Evolutionary conservation across 2,797 vertebrate genomes (phyloP).

Genomic region (Philypnodon macrostomus): DNA sequence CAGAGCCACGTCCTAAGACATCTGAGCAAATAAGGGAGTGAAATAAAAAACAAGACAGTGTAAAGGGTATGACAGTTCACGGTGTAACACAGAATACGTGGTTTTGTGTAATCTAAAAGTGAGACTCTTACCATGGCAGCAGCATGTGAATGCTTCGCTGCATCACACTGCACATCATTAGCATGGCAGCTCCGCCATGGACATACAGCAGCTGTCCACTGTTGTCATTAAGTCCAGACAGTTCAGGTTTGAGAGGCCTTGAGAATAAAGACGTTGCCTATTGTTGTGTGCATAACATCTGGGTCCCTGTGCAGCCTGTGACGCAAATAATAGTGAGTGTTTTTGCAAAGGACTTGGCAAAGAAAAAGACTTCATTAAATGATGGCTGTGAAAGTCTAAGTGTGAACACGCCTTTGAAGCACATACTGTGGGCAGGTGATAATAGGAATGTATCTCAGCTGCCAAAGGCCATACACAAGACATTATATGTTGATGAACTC

Average conservation of each 20-base stretch:
- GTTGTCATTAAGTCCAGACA: constrained; percentile 15
- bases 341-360: constrained; percentile 33
- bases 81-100: constrained; percentile 34
- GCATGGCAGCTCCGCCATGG: constrained; percentile 24
- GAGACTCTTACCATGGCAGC: constrained; percentile 47
- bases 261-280: constrained; percentile 9
- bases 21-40: constrained; percentile 43
- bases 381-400: constrained; percentile 33
- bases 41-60: constrained; percentile 28
- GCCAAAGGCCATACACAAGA: constrained; percentile 33
- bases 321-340: constrained; percentile 37
- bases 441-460: constrained; percentile 45
- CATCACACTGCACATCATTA: constrained; percentile 61
- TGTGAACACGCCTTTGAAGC: constrained; percentile 40
- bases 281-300: constrained; percentile 36
- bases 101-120: constrained; percentile 54
- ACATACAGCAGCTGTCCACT: constrained; percentile 43
- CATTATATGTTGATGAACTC: constrained; percentile 8
- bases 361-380: constrained; percentile 27
- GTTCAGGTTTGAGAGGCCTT: constrained; percentile 8
- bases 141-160: constrained; percentile 47
- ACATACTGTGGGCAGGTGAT: constrained; percentile 46
- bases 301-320: constrained; percentile 15
- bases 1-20: constrained; percentile 31
- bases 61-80: constrained; percentile 47